Evolutionary conservation across 2,888 invertebrate species (phyloP), one percentile per base, ranked within the genome.

Genomic region (Anthophora plumipes): DNA sequence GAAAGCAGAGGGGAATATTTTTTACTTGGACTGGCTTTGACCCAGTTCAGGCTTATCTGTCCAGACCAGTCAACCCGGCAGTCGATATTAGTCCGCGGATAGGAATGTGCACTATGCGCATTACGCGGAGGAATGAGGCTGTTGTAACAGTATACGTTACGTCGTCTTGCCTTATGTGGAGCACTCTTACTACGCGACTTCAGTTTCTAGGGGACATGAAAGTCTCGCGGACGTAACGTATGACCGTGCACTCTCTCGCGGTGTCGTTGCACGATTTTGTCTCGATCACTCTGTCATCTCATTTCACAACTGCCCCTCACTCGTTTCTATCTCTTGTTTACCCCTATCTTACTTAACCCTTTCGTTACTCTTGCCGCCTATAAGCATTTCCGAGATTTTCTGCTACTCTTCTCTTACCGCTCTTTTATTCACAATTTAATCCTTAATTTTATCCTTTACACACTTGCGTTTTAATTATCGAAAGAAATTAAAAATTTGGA

Each of bases 161-260:
- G 80, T 77, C 63, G 82, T 81, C 77, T 77, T 67, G 70, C 83
- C 82, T 82, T 82, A 83, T 82, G 79, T 82, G 78, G 83, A 83
- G 71, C 79, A 80, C 83, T 84, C 77, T 85, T 83, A 81, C 81
- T 85, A 69, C 55, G 80, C 50, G 76, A 68, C 71, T 85, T 80
- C 68, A 72, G 64, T 85, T 85, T 77, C 82, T 74, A 57, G 64
- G 64, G 60, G 59, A 72, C 80, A 68, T 50, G 76, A 74, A 64
- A 66, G 67, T 66, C 59, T 22, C 59, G 52, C 50, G 63, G 57
- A 68, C 70, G 59, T 59, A 60, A 80, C 69, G 54, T 73, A 80
- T 73, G 52, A 67, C 57, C 66, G 68, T 43, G 68, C 69, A 67
- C 52, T 55, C 67, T 67, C 54, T 57, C 43, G 37, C 55, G 43